Evolutionary conservation across 2,888 invertebrate species (phyloP), one percentile per base, ranked within the genome.

Genomic region (Chaitophorus viminalis): DNA sequence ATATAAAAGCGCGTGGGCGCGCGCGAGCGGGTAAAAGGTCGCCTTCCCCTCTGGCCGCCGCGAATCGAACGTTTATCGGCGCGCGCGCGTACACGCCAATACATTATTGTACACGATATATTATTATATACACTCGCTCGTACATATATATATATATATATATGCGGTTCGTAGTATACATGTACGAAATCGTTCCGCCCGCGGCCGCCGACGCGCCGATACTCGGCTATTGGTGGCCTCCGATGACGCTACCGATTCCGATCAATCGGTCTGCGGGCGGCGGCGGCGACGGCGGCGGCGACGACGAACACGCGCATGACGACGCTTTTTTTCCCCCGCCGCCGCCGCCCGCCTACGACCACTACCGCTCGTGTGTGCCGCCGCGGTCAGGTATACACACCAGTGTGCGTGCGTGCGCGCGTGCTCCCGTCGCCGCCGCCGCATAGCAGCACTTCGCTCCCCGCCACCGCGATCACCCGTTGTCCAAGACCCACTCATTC

Each of bases 171-270:
- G 54, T 21, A n/a, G 21, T 21, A 6, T 21, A 21, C 21, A 21
- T 21, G 54, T 5, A 39, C 36, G 36, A 39, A 2, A 31, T 46
- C 60, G 87, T 77, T 60, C 79, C 87, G 78, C 87, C 85, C 85
- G 60, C 70, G 14, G 65, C 78, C 76, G 84, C 60, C 76, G 84
- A 68, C 75, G 84, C 52, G 54, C 54, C 76, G 39, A 86, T 86
- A 78, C 78, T 52, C 83, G 84, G 76, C 84, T 84, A 84, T 84
- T 84, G 84, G 76, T 76, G 75, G 87, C 87, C 87, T 78, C 87
- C 78, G 87, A 74, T 78, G 77, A 86, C 78, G 78, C 72, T 70
- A 39, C 87, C 87, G 79, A 87, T 87, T 81, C 87, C 87, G 87
- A 87, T 87, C 87, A 87, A 87, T 87, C 87, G 87, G 86, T 87